A percentile compares a stretch with the other conserved stretches of the same genome.
Evolutionary conservation across 2,888 invertebrate species (phyloP).

Genomic region (Oscheius sp.): DNA sequence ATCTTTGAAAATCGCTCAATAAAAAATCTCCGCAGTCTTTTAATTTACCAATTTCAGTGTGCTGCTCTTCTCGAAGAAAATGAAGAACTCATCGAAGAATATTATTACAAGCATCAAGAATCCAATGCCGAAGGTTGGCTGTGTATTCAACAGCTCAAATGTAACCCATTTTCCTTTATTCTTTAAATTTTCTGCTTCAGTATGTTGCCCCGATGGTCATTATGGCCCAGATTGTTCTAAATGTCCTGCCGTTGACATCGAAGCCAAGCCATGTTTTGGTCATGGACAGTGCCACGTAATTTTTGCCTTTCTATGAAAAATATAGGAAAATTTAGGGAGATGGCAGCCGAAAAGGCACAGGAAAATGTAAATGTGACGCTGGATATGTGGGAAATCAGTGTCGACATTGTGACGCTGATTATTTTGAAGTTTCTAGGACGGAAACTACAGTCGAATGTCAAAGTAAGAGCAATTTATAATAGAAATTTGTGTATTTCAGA

Average conservation of each 20-base stretch:
- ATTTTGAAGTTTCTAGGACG: conserved; percentile 49
- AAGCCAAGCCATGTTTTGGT: conserved; percentile 83
- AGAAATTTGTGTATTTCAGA: conserved; percentile 51
- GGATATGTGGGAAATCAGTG: conserved; percentile 87
- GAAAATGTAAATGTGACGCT: conserved; percentile 86
- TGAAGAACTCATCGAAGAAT: conserved; percentile 86
- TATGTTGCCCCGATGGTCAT: conserved; percentile 87
- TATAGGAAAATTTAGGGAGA: conserved; percentile 80
- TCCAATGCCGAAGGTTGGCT: conserved; percentile 51
- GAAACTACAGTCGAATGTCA: conserved; percentile 56
- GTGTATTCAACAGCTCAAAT: conserved; percentile 50
- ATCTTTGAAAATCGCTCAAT: background rate
- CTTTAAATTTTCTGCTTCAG: conserved; percentile 64
- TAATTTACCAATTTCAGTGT: too few species aligned
- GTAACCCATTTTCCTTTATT: conserved; percentile 34
- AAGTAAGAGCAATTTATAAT: too few species aligned
- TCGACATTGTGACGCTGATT: conserved; percentile 80
- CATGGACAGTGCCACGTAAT: conserved; percentile 83
- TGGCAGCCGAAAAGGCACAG: conserved; percentile 92
- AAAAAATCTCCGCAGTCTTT: background rate
- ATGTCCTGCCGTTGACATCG: conserved; percentile 81
- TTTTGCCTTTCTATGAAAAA: too few species aligned
- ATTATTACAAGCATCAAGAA: conserved; percentile 83
- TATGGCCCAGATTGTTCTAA: conserved; percentile 85
- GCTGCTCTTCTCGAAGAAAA: conserved; percentile 86